A percentile compares a stretch with the other conserved stretches of the same genome.
These are phyloP conservation scores for Pavo muticus DNA, from an alignment of 2,113 vertebrate species.

Conservation along the genomic window DNA sequence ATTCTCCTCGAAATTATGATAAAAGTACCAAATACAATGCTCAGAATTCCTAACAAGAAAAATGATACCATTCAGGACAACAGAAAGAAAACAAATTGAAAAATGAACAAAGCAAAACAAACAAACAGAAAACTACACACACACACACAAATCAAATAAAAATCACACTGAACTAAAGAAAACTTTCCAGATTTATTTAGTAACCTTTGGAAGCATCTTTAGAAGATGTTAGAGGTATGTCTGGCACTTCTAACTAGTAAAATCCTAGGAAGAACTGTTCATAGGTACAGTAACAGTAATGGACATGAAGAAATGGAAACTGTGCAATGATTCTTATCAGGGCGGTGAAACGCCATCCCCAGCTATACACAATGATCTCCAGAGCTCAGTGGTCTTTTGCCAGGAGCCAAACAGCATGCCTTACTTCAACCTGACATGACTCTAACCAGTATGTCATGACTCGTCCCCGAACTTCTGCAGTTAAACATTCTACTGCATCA, in stretches of 20 bases:
- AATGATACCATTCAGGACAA: background rate
- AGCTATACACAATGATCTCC: background rate
- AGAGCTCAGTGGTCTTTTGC: background rate
- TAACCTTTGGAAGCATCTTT: background rate
- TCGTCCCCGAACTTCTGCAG: background rate
- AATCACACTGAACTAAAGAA: background rate
- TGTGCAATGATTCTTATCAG: background rate
- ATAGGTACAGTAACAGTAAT: background rate
- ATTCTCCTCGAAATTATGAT: background rate
- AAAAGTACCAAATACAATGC: background rate
- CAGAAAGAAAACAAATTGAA: background rate
- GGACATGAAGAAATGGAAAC: background rate
- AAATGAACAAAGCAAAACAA: background rate
- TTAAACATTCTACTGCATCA: background rate
- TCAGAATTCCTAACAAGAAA: slow-evolving; percentile 1
- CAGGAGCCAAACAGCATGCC: background rate
- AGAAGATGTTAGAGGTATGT: background rate
- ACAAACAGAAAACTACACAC: background rate
- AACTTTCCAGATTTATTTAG: background rate
- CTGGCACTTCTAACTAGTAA: background rate
- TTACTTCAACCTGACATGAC: background rate
- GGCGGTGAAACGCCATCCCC: background rate
- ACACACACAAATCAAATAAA: background rate
- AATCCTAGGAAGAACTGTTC: background rate
- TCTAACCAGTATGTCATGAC: background rate